Percentiles rank a stretch among this genome's conserved stretches.
Evolutionary conservation across 2,797 vertebrate genomes (phyloP).

Genomic region (Catamblyrhynchus diadema): DNA sequence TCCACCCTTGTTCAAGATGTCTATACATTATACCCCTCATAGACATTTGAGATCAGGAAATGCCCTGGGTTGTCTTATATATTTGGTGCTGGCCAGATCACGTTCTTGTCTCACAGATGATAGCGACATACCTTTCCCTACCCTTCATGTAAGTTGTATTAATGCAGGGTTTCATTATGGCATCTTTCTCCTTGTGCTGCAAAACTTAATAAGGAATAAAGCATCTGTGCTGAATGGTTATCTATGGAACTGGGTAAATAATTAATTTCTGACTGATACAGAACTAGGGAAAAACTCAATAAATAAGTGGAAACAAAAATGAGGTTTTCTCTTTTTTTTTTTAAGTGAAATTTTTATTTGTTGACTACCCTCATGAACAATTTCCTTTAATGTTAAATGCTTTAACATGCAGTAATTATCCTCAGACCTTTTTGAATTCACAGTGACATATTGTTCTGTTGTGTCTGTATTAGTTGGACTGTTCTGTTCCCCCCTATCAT

Average conservation of each 20-base stretch:
- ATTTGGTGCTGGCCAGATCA: background rate
- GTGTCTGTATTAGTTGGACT: no score
- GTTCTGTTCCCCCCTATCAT: no score
- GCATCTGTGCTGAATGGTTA: background rate
- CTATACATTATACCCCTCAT: background rate
- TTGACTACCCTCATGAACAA: fast-evolving
- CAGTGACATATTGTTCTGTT: background rate
- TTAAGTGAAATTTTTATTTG: background rate
- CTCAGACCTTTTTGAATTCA: background rate
- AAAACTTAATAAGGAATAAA: background rate
- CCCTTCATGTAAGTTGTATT: fast-evolving
- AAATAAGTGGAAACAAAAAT: background rate
- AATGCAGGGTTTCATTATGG: fast-evolving
- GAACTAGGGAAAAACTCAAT: background rate
- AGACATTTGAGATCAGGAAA: background rate
- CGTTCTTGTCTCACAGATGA: background rate
- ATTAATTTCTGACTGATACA: background rate
- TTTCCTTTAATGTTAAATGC: background rate
- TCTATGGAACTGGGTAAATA: background rate
- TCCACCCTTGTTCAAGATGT: background rate
- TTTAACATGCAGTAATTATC: background rate
- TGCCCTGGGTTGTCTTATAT: background rate
- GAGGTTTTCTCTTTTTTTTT: background rate
- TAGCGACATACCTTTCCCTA: background rate
- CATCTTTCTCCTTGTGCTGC: background rate